Base-by-base conservation (phyloP, 2,888 invertebrate genomes). In the Liopterus haemorrhoidalis region DNA sequence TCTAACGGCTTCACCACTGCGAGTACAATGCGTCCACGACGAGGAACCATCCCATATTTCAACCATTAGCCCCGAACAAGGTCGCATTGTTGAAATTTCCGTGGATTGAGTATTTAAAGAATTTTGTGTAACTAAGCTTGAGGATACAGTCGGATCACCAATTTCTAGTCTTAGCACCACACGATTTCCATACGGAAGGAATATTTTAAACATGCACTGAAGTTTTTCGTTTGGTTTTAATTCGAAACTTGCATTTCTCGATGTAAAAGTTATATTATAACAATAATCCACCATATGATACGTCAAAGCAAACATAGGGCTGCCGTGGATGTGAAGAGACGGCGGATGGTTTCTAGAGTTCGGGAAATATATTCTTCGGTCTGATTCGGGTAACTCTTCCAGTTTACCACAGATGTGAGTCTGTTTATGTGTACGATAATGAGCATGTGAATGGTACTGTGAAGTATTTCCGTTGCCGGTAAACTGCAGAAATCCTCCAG, bases 231-330 rank as follows among this genome's bases (percentile, higher is more conserved):
- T 72, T 5, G 78, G 78, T 53, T 75, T 75, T 60, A 81, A 70
- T 61, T 77, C 77, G 69, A 79, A 78, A 58, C 79, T 76, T 59
- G 78, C 82, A 69, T 79, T 82, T 53, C 74, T 72, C 40, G 71
- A 70, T 54, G 74, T 73, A 53, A 81, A 73, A 22, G 80, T 77
- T 51, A 82, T 75, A 63, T 82, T 79, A 62, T 82, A 81, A 58
- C 84, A 85, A 61, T 79, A 78, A 66, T 84, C 83, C 47, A 83
- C 82, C 56, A 77, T 67, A 59, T 76, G 77, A 69, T 79, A 83
- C 56, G 70, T 70, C 57, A 81, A 72, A 62, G 76, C 73, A 71
- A 82, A 83, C 65, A 78, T 74, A 45, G 81, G 81, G 62, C 72
- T 72, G 49, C 79, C 79, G 57, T 76, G 76, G 43, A 79, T 66